Conservation (phyloP, 2,113 vertebrate genomes). For the Triplophysa rosa region DNA sequence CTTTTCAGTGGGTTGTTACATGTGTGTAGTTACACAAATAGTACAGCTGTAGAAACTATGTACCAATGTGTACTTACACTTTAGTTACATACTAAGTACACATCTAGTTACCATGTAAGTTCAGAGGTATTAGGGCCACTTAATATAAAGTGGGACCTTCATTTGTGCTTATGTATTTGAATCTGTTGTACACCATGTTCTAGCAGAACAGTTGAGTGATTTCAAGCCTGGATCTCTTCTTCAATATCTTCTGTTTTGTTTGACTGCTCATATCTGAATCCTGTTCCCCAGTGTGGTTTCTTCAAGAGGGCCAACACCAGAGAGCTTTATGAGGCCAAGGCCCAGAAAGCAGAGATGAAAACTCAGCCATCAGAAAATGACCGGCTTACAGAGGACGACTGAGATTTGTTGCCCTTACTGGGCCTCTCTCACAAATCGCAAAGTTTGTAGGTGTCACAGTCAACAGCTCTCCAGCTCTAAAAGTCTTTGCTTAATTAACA, state of each 20-base stretch:
- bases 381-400: slow-evolving; percentile 82
- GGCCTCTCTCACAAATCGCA: slow-evolving; percentile 36
- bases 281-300: slow-evolving; percentile 84
- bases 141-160: no score
- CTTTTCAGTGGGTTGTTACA: no score
- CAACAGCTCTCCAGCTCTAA: slow-evolving; percentile 2
- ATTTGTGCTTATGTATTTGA: neutral
- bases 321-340: slow-evolving; percentile 87
- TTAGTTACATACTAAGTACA: no score
- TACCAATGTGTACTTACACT: no score
- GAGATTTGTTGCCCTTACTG: slow-evolving; percentile 51
- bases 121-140: no score
- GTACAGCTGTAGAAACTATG: no score
- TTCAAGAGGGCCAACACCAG: slow-evolving; percentile 88
- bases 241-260: slow-evolving; percentile 16
- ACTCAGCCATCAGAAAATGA: slow-evolving; percentile 88
- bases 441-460: slow-evolving; percentile 24
- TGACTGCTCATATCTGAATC: slow-evolving; percentile 38
- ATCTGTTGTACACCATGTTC: neutral
- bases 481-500: slow-evolving; percentile 22
- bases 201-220: neutral
- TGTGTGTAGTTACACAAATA: no score
- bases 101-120: no score
- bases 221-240: neutral
- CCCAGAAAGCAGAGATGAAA: slow-evolving; percentile 86